These are phyloP conservation scores for Selene dorsalis DNA, from an alignment of 2,797 vertebrate genomes.

Conservation along the genomic window DNA sequence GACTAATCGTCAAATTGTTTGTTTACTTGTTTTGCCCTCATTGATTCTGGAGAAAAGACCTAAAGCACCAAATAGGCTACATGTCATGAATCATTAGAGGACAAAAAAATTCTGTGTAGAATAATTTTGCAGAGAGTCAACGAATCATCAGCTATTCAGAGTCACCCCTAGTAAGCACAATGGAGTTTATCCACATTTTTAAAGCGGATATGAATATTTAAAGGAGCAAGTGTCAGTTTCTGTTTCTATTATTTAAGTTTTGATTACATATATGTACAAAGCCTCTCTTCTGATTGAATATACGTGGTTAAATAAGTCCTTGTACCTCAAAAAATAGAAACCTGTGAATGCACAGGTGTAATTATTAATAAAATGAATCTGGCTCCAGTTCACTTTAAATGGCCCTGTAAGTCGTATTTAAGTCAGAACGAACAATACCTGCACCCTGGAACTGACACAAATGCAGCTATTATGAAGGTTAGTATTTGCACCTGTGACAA, in stretches of 20 bases:
- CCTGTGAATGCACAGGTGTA: neutral
- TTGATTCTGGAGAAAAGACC: no score
- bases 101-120: no score
- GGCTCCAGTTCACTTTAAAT: neutral
- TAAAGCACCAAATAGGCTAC: no score
- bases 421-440: neutral
- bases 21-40: no score
- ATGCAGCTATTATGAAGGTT: neutral
- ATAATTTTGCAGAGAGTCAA: no score
- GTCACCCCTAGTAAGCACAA: neutral
- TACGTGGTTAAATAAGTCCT: neutral
- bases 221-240: neutral
- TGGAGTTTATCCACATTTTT: neutral
- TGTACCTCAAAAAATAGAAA: neutral
- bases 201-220: neutral
- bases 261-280: neutral
- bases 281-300: no score
- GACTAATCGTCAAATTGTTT: no score
- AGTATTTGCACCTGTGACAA: neutral
- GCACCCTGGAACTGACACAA: neutral
- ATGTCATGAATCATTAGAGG: no score
- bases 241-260: neutral
- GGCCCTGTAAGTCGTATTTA: neutral
- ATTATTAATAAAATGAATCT: neutral
- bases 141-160: no score